Base-by-base conservation (phyloP, 2,797 vertebrate genomes). In the Microhierax caerulescens region DNA sequence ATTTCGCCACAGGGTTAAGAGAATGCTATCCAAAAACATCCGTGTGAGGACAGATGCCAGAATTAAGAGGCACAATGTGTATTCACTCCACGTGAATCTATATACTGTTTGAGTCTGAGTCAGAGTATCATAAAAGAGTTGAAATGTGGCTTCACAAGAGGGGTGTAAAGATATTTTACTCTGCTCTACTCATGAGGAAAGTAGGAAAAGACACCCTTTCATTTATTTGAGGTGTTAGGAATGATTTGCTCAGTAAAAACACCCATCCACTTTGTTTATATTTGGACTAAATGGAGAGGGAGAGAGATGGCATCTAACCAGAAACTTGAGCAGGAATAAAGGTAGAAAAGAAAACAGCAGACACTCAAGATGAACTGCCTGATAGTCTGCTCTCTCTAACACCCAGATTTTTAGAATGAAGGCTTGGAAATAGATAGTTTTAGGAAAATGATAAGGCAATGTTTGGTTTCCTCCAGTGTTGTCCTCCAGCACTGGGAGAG, bases 1-100 rank as follows among this genome's bases (percentile, higher is more conserved):
- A 91, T 92, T 93, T 95, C 24, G 24, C 34, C 64, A 81, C 41
- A 57, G 56, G 70, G 27, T 60, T 95, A 91, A 96, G 94, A 94
- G 75, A 85, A 76, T 43, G 15, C 11, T 92, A 37, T 90, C 45
- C 23, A 51, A 90, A 94, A 91, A 39, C 72, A 60, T 39, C 20
- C 1, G 0, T 64, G n/a, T 73, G 82, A 93, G 91, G 60, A 60
- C 48, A 85, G 36, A 74, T 64, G 50, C 56, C 67, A 67, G 68
- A 41, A 73, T 19, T 68, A 74, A 92, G 45, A 73, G 30, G 25
- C 21, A 83, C 2, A 3, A 21, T 45, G 21, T 72, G 9, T 72
- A 88, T 75, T 86, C 72, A 78, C 22, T 59, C 24, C n/a, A 64
- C n/a, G 75, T 47, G 75, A 80, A 91, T 57, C 10, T 80, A n/a